Evolutionary conservation across 2,888 invertebrate genomes (phyloP), one percentile per base, ranked within the genome.

Genomic region (Magallana nippona): DNA sequence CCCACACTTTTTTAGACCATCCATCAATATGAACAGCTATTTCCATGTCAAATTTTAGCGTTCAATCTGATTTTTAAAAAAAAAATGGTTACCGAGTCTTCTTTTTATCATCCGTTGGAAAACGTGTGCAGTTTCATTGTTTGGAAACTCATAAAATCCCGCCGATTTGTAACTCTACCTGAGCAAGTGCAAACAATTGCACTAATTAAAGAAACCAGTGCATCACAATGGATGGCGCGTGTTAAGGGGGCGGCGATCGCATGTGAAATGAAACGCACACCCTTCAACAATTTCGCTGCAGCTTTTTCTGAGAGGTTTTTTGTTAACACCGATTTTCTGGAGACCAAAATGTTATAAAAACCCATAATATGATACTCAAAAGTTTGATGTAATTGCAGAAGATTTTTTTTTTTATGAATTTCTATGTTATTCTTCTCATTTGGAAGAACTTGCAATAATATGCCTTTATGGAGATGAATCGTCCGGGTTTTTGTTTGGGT

Each of bases 131-230:
- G 27, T 71, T 11, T 60, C 60, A 60, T 60, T 11, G 17, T n/a
- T 60, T 60, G 8, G 17, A n/a, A n/a, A n/a, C 17, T 58, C 58
- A 58, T 15, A 71, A 32, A 71, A 71, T 27, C 2, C 32, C 15
- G 11, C 10, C 27, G 17, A 71, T 13, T 63, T 63, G 63, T 11
- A 15, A 11, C 10, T 63, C 19, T 63, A 8, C 3, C 60, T 19
- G 27, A 32, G 27, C 13, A 71, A 19, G 71, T 71, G 71, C 71
- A 13, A 32, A 3, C 27, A 27, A 19, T 15, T 71, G 10, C 27
- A 15, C 71, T 71, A 71, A 71, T 71, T 71, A 71, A 71, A n/a
- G 71, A 32, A 27, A 71, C 71, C 15, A 32, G 71, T 27, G 71
- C 32, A 71, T 32, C 17, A 32, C 71, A 71, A 27, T 71, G 19